Evolutionary conservation across 1,140 invertebrate species (phyloP), one percentile per base, ranked within the genome.

Genomic region (Ooceraea biroi): DNA sequence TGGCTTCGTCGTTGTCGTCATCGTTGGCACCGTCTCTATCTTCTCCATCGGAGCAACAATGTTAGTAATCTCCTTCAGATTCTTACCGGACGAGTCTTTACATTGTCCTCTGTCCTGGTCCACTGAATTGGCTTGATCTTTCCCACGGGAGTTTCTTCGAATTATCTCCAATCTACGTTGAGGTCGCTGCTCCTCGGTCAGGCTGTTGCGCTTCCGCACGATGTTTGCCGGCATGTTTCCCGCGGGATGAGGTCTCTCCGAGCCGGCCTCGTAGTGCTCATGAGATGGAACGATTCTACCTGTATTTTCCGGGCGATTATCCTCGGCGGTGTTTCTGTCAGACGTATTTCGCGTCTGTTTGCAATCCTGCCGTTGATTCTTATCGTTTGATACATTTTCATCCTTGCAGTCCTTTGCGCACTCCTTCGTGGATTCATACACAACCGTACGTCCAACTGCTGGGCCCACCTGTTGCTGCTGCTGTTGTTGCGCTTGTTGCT

Each of bases 351-450:
- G 65, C 65, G 27, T 55, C 2, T 68, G 72, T 46, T 48, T 63
- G 25, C 65, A 58, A 41, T 85, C 83, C 30, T n/a, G n/a, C n/a
- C 50, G 60, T 19, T 72, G 68, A 11, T n/a, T 68, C 46, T 7
- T 68, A 5, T 63, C 27, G 17, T 55, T 50, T 41, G 11, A 5
- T 4, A 17, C 48, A 3, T 5, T 72, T 12, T 80, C 65, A 25
- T 52, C 57, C 25, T 41, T 57, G 61, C 17, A 58, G 41, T 85
- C 83, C 11, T 87, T 80, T 11, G 57, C 11, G 25, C 69, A 60
- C 1, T 88, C 87, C 14, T 87, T 88, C 30, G 57, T 82, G 12
- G 87, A 91, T 22, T 91, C 89, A 63, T 93, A 90, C 5, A 92
- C 78, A 8, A 92, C 68, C 0, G 91, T 92, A 0, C 91, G 86